Evolutionary conservation across 1,140 invertebrate genomes (phyloP).

Genomic region (Pseudomyrmex concolor): DNA sequence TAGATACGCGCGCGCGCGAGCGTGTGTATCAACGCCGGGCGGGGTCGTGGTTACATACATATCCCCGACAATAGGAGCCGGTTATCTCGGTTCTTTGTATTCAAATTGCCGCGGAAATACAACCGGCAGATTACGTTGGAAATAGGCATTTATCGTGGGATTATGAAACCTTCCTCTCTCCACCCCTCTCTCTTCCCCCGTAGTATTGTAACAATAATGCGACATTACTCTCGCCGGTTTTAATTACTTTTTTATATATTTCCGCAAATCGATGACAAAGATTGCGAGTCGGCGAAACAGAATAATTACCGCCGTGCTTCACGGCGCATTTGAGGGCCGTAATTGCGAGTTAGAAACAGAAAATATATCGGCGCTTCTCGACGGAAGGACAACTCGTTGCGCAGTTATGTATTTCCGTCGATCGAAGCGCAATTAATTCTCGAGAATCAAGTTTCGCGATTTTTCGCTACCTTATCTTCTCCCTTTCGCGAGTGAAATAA

Average conservation of each 20-base stretch:
- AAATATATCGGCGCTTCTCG: constrained; percentile 17
- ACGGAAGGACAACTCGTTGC: not conserved
- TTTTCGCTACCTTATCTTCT: not conserved
- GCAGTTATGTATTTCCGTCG: constrained; percentile 6
- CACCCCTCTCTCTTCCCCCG: not conserved
- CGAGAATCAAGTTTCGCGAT: not conserved
- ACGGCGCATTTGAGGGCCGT: constrained; percentile 20
- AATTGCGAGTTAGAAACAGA: constrained; percentile 20
- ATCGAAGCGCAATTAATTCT: constrained; percentile 17
- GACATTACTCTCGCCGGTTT: constrained; percentile 43
- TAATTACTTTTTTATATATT: constrained; percentile 64
- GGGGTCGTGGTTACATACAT: constrained; percentile 54
- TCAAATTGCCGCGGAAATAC: constrained; percentile 69
- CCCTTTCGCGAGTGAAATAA: not conserved
- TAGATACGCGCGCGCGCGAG: constrained; percentile 14
- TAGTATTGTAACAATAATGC: constrained; percentile 69
- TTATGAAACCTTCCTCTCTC: constrained; percentile 52
- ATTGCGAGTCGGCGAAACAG: constrained; percentile 28
- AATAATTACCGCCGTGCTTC: constrained; percentile 32
- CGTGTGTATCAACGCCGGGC: constrained; percentile 50
- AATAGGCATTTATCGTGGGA: constrained; percentile 71
- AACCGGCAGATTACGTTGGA: constrained; percentile 63
- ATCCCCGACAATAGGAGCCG: constrained; percentile 65
- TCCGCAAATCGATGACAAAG: constrained; percentile 51
- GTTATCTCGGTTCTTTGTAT: constrained; percentile 74